Evolutionary conservation across 2,113 vertebrate species (phyloP), one percentile per base, ranked within the genome.

Genomic region (Mirza zaza): DNA sequence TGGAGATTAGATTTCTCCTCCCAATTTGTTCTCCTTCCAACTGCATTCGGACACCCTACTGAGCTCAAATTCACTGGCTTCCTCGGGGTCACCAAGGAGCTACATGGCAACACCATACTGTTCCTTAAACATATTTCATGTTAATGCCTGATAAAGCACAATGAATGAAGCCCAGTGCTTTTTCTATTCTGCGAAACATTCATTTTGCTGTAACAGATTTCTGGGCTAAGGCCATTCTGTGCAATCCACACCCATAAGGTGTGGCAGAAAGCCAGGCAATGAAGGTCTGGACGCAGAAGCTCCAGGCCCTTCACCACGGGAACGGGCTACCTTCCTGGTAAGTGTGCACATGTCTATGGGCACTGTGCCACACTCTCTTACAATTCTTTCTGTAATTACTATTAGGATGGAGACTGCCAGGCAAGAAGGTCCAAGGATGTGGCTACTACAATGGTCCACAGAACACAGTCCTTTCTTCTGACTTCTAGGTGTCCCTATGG

Each of bases 351-450:
- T 96, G 94, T 87, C 93, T 82, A 13, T 23, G 59, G 97, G 97
- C 94, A 73, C 27, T 2, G 25, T 59, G 97, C 94, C 97, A 97
- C 0, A 3, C 59, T 91, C 59, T 93, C 95, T 96, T 96, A 90
- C 86, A 87, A 14, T 93, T 94, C 95, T 94, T 97, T 80, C 86
- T 97, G 93, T 97, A 97, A 97, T 98, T 97, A 97, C 95, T 93
- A 93, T 95, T 90, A 90, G 79, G 63, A 59, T 48, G 27, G 91
- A 97, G 96, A 96, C 65, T 79, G 67, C 91, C 65, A 95, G 86
- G 87, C 75, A 94, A 92, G 76, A 91, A 94, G 52, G 52, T 57
- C 94, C 91, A 70, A 83, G 68, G 76, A 70, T 84, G 55, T 82
- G 48, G 79, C 57, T 79, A 32, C 34, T 42, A 65, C 14, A 52